Percentiles rank a stretch among this genome's conserved stretches.
phyloP scores from a whole-genome alignment of 2,113 vertebrate genomes.

The Haliaeetus leucogaster region DNA sequence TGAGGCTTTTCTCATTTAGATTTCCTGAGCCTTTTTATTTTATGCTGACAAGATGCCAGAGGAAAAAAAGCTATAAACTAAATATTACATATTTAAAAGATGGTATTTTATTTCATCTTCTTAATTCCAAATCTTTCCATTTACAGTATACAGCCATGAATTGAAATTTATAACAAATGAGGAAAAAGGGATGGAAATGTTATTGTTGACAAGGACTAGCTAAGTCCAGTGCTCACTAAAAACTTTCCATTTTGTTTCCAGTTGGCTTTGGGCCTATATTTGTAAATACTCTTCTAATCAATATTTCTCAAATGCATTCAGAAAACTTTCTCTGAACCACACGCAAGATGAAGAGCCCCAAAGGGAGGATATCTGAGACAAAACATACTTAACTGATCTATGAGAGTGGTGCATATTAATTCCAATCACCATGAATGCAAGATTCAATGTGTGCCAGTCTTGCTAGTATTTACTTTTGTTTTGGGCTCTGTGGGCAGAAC shows the following conservation, averaged over 20 bases:
- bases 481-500: not conserved
- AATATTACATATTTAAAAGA: conserved; percentile 38
- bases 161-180: not conserved
- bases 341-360: not conserved
- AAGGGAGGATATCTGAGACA: not conserved
- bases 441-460: not conserved
- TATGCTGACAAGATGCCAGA: conserved; percentile 47
- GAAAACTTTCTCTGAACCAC: not conserved
- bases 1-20: conserved; percentile 28
- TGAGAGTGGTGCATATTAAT: not conserved
- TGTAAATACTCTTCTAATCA: not conserved
- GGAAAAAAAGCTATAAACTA: conserved; percentile 29
- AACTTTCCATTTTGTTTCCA: not conserved
- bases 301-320: not conserved
- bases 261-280: not conserved
- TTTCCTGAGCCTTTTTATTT: conserved; percentile 40
- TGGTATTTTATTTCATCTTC: conserved; percentile 35
- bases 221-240: not conserved
- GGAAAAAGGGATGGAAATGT: not conserved
- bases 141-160: not conserved
- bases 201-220: not conserved
- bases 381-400: not conserved
- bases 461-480: not conserved
- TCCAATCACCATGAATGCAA: not conserved
- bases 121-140: not conserved